These are phyloP conservation scores for Anorthoa munda DNA, from an alignment of 2,888 invertebrate species.

Conservation along the genomic window DNA sequence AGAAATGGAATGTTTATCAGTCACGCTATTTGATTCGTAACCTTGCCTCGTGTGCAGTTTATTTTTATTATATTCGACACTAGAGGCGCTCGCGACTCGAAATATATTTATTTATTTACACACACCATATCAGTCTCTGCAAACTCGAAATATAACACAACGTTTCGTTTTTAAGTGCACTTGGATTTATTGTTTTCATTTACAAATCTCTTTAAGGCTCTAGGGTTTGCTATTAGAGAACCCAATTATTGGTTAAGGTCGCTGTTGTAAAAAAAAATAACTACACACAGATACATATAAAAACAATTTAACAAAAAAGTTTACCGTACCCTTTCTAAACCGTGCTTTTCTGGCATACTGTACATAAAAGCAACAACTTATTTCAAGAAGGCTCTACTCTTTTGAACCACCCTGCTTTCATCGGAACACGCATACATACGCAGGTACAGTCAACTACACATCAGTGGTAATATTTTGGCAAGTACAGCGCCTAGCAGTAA, in stretches of 20 bases:
- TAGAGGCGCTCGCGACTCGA: too few species aligned
- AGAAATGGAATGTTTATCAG: background rate
- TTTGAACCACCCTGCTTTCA: constrained; percentile 12
- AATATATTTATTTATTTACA: too few species aligned
- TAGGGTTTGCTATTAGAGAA: too few species aligned
- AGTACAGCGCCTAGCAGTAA: too few species aligned
- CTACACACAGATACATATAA: background rate
- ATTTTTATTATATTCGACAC: too few species aligned
- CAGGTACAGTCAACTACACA: background rate
- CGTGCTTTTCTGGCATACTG: constrained; percentile 13
- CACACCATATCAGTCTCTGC: too few species aligned
- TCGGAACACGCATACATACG: background rate
- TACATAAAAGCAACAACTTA: constrained; percentile 46
- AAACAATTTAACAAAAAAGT: background rate
- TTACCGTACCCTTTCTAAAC: background rate
- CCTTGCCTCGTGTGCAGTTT: background rate
- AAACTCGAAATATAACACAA: too few species aligned
- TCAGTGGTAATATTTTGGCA: too few species aligned
- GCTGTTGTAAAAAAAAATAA: background rate
- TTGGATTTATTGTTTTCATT: too few species aligned
- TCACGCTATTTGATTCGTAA: background rate
- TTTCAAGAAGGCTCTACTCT: constrained; percentile 32
- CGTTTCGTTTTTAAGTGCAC: too few species aligned
- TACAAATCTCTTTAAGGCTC: too few species aligned
- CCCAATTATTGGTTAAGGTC: too few species aligned